Evolutionary conservation across 1,140 invertebrate genomes (phyloP).

Genomic region (Dendroctonus valens): DNA sequence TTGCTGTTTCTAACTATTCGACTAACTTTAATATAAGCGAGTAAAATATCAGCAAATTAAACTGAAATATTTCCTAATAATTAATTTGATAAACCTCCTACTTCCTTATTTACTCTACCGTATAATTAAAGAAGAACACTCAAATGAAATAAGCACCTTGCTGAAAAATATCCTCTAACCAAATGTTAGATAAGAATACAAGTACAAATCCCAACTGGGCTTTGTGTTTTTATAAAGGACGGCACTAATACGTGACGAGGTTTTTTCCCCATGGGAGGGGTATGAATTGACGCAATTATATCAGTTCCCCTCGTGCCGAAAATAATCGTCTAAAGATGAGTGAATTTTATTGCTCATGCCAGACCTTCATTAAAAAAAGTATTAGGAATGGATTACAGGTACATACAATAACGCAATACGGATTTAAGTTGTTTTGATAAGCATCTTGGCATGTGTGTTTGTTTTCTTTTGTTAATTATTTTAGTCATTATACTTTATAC

Average conservation of each 20-base stretch:
- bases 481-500: no score
- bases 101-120: no score
- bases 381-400: conserved; percentile 26
- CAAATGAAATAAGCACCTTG: no score
- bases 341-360: conserved; percentile 33
- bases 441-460: no score
- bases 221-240: conserved; percentile 30
- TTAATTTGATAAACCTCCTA: no score
- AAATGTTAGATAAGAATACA: conserved; percentile 18
- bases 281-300: conserved; percentile 34
- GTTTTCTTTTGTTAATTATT: no score
- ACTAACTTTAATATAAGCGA: no score
- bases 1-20: background rate
- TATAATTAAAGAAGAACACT: no score
- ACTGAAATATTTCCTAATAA: no score
- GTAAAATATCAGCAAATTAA: no score
- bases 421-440: no score
- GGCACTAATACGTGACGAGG: conserved; percentile 34
- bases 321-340: conserved; percentile 33
- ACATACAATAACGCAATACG: background rate
- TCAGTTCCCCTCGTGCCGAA: conserved; percentile 28
- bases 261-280: conserved; percentile 28
- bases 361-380: conserved; percentile 30
- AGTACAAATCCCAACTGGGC: conserved; percentile 4
- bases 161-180: background rate